These are phyloP conservation scores for Poliocrania exsul DNA, from an alignment of 2,797 vertebrate species.

Conservation along the genomic window DNA sequence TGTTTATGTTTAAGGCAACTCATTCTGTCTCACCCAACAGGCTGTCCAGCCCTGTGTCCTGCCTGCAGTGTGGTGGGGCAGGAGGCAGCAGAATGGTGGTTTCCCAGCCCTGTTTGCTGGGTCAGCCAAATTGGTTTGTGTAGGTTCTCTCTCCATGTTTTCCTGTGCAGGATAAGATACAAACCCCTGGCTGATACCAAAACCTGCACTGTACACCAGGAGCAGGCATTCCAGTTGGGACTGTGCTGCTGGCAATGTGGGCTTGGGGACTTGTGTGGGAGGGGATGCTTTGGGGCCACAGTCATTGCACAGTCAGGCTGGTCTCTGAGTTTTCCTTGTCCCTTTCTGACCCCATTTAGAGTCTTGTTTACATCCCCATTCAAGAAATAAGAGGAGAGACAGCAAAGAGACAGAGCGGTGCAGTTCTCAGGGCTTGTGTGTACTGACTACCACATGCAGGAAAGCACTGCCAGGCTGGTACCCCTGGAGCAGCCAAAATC, in stretches of 20 bases:
- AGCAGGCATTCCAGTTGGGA: fast-evolving
- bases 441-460: fast-evolving
- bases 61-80: background rate
- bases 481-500: background rate
- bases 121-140: background rate
- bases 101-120: background rate
- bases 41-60: fast-evolving
- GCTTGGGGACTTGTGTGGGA: background rate
- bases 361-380: background rate
- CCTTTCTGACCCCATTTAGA: background rate
- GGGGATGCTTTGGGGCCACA: background rate
- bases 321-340: background rate
- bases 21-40: background rate
- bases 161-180: background rate
- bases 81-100: background rate
- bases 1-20: background rate
- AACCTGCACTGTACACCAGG: fast-evolving
- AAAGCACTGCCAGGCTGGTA: background rate
- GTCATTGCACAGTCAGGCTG: background rate
- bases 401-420: background rate
- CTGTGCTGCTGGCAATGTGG: background rate
- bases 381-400: background rate
- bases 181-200: background rate
- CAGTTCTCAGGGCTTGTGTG: background rate
- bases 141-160: background rate